Base-by-base conservation (phyloP, 2,888 invertebrate species). In the Trichopria drosophilae region DNA sequence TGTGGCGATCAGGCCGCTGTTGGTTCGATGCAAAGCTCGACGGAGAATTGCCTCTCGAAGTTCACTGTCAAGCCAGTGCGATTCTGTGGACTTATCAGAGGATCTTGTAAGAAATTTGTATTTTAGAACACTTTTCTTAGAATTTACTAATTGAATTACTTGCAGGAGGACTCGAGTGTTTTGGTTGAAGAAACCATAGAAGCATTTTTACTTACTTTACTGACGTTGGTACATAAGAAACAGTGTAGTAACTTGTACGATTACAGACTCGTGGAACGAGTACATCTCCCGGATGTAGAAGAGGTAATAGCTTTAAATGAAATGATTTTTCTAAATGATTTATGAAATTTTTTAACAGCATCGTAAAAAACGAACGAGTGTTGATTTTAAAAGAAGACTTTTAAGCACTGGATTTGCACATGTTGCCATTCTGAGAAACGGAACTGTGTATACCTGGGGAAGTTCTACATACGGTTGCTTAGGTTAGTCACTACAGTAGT, bases 401-500 rank as follows among this genome's bases (percentile, higher is more conserved):
- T 66, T 84, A 35, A 80, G 81, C 58, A 81, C 82, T 62, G 85
- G 86, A 10, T 82, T 79, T 62, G 81, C 80, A 58, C 85, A 86
- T 66, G 79, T 80, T 10, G 83, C 81, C 6, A 71, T 83, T 10
- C 77, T 85, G 18, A 76, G 84, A 55, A 82, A 84, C 60, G 81
- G 80, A 26, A 77, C 76, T 49, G 77, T 84, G 4, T 84, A 81
- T 64, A 83, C 82, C 2, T 85, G 85, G 85, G 85, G 85, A 10
- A 78, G 79, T 57, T 76, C 80, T 3, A 71, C 72, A 12, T 75
- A 79, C 39, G 82, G 83, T n/a, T 81, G 81, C 65, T 70, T 83
- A 58, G 83, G 83, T 75, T 58, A 60, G 60, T 52, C 5, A 4
- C 18, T 19, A 16, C 9, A 29, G n/a, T n/a, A n/a, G n/a, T n/a